Conservation (phyloP, 2,113 vertebrate genomes). For the Dasypus novemcinctus region DNA sequence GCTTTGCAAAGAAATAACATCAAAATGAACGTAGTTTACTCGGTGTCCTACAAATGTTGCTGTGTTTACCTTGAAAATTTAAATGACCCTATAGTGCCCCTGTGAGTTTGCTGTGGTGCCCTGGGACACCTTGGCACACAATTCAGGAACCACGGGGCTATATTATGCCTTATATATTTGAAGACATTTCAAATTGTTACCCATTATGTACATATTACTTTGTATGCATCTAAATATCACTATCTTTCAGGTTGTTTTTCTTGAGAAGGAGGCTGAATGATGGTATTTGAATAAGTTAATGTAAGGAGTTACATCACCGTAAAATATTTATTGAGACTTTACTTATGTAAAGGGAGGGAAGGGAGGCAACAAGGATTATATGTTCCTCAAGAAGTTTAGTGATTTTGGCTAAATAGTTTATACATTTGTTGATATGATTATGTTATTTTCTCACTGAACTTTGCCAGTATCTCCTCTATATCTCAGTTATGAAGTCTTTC, state of each 20-base stretch:
- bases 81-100: background rate
- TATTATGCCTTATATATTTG: background rate
- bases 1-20: background rate
- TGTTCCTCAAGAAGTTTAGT: background rate
- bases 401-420: conserved; percentile 4
- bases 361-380: background rate
- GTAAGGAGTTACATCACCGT: background rate
- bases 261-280: background rate
- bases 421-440: background rate
- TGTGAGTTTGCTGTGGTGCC: background rate
- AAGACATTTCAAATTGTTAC: conserved; percentile 27
- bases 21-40: background rate
- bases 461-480: background rate
- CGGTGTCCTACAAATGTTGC: background rate
- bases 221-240: background rate
- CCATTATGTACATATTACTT: background rate
- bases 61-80: conserved; percentile 21
- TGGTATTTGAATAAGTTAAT: conserved; percentile 43
- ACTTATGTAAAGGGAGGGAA: background rate
- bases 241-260: background rate
- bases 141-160: background rate
- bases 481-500: background rate
- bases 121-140: background rate
- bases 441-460: conserved; percentile 13
- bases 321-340: conserved; percentile 42